Conservation (phyloP, 2,113 vertebrate genomes). For the Pygoscelis antarcticus region DNA sequence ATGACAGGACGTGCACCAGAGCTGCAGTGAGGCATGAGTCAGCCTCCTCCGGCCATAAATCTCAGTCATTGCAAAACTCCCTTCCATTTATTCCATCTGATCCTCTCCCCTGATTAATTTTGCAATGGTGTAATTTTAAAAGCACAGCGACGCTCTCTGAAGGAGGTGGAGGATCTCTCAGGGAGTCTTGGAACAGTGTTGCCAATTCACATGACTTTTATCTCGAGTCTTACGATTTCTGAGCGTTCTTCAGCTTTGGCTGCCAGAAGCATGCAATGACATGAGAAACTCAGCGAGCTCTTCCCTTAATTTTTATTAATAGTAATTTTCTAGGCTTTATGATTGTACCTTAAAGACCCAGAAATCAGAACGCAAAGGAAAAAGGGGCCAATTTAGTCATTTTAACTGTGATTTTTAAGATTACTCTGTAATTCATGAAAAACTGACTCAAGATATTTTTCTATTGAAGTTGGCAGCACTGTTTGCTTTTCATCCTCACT, state of each 20-base stretch:
- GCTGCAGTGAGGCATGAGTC: background rate
- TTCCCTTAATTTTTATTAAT: conserved; percentile 31
- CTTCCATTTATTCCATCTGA: background rate
- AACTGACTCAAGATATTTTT: background rate
- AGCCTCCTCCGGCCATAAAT: background rate
- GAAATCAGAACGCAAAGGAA: conserved; percentile 17
- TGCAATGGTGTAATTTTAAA: background rate
- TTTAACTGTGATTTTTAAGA: conserved; percentile 37
- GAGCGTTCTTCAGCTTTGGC: background rate
- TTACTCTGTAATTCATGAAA: background rate
- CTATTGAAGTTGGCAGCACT: background rate
- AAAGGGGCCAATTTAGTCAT: background rate
- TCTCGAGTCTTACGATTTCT: background rate
- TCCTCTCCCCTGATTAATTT: background rate
- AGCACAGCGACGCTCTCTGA: background rate
- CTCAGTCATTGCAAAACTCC: background rate
- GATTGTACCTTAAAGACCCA: conserved; percentile 17
- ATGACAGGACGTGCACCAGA: background rate
- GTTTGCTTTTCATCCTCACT: background rate
- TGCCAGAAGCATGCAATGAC: background rate
- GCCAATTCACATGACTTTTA: conserved; percentile 40
- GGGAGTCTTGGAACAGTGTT: background rate
- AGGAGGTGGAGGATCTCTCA: background rate
- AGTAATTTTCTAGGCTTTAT: conserved; percentile 13
- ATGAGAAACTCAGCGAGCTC: background rate